These are phyloP conservation scores for Lysandra bellargus DNA, from an alignment of 2,888 invertebrate species.

Conservation along the genomic window DNA sequence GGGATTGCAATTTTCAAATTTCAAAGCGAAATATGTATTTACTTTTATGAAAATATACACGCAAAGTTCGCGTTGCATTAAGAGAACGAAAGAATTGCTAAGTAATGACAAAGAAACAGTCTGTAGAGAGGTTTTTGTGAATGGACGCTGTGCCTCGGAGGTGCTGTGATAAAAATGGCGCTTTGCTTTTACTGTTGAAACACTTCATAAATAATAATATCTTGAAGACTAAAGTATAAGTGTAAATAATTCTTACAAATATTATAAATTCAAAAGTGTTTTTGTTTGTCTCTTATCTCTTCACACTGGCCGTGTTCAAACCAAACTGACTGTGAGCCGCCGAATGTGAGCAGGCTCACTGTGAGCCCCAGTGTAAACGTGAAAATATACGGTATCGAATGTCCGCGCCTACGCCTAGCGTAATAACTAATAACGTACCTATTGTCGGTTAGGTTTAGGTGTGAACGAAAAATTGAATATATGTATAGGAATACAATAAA, in stretches of 20 bases:
- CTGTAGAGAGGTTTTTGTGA: conserved; percentile 37
- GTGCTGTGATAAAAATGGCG: conserved; percentile 33
- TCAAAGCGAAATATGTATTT: background rate
- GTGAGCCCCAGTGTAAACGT: too few relatives aligned
- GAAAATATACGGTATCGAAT: too few relatives aligned
- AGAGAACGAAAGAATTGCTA: conserved; percentile 39
- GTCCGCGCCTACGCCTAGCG: too few relatives aligned
- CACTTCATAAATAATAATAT: background rate
- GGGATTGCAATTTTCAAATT: background rate
- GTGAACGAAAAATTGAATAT: too few relatives aligned
- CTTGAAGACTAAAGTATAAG: background rate
- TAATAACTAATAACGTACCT: too few relatives aligned
- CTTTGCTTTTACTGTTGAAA: conserved; percentile 11
- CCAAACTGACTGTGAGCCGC: too few relatives aligned
- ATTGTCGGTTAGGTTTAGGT: too few relatives aligned
- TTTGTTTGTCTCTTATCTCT: background rate
- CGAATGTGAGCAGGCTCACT: too few relatives aligned
- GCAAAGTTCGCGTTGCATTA: background rate
- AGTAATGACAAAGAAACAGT: conserved; percentile 40
- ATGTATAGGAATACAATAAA: too few relatives aligned
- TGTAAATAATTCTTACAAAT: background rate
- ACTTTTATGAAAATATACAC: conserved; percentile 11
- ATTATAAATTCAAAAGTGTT: background rate
- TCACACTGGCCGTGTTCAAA: background rate
- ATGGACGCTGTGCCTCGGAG: conserved; percentile 18